Evolutionary conservation across 2,888 invertebrate genomes (phyloP), one percentile per base, ranked within the genome.

Genomic region (Drosophila bunnanda): DNA sequence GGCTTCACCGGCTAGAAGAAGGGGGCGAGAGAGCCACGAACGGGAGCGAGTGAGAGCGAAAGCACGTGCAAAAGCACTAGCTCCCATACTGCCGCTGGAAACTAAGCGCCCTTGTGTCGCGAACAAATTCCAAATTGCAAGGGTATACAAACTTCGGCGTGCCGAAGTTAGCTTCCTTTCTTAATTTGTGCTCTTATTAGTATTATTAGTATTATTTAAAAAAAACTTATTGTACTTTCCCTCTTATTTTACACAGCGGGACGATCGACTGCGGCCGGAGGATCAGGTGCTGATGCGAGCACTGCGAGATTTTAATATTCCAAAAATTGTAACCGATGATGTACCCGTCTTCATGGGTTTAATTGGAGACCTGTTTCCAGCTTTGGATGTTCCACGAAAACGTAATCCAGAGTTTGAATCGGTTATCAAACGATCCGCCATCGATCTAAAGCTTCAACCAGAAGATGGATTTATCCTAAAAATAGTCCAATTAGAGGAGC

Each of bases 231-330:
- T 46, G 6, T 25, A 5, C 6, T 12, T 12, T 30, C 17, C 4
- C 6, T 20, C 4, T 30, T 30, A 13, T 48, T 48, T 30, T 20
- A 30, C 17, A 30, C 17, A 95, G 94, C 93, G 97, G 79, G 94
- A 95, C 58, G 97, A 97, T 90, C 94, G 95, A 57, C 93, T 93
- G 32, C 93, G 96, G 38, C 96, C 98, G 0, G 98, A 98, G 93
- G 98, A 98, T 92, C 97, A 98, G 94, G 98, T 98, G 39, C 92
- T 98, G 54, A 98, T 98, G 98, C 94, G 98, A 91, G 98, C 98
- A 0, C 92, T 98, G 79, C 94, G 98, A 92, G 98, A 98, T 93
- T 98, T 98, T 91, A 98, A 98, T 91, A 96, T 97, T 65, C 98
- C 98, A 0, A 98, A 98, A 94, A 98, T 98, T 80, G 95, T 98